Conservation (phyloP, 2,888 invertebrate species). For the Psylliodes chrysocephalus region DNA sequence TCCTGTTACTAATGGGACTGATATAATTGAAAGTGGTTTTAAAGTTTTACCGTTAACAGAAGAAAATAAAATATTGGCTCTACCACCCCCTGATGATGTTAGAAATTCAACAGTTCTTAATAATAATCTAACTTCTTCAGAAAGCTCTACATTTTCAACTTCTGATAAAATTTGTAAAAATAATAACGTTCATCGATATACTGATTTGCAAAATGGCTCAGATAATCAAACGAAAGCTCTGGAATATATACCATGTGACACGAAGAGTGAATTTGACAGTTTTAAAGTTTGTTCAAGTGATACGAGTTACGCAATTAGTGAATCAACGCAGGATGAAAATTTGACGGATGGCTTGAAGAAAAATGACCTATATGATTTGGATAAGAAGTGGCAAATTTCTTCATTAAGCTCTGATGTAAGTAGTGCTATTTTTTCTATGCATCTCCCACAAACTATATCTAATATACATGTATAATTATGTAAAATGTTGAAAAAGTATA, state of each 20-base stretch:
- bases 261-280: conserved; percentile 18
- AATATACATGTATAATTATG: too few species aligned
- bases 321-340: not conserved
- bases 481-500: too few species aligned
- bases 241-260: conserved; percentile 4
- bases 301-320: not conserved
- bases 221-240: conserved; percentile 2
- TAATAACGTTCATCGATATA: not conserved
- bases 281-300: conserved; percentile 25
- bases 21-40: not conserved
- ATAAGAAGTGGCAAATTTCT: conserved; percentile 31
- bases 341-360: not conserved
- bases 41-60: not conserved
- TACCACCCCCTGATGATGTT: not conserved
- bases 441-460: too few species aligned
- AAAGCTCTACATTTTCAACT: too few species aligned
- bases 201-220: not conserved
- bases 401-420: conserved; percentile 41
- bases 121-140: too few species aligned
- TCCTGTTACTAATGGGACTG: not conserved
- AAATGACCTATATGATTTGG: conserved; percentile 14
- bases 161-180: not conserved
- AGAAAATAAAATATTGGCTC: conserved; percentile 5
- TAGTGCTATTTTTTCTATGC: not conserved
- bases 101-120: not conserved